Conservation (phyloP, 2,113 vertebrate species). For the Oncorhynchus keta region DNA sequence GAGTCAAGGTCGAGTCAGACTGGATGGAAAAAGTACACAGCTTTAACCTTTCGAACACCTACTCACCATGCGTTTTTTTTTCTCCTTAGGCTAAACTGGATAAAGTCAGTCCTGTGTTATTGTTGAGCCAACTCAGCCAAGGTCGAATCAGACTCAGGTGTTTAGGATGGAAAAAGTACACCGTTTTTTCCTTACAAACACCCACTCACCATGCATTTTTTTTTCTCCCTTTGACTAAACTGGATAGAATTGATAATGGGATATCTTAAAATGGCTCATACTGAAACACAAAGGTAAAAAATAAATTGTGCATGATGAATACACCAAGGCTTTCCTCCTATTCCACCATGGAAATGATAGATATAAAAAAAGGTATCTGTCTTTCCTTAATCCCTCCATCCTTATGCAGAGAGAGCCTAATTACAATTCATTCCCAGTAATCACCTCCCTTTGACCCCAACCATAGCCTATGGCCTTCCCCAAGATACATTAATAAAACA, state of each 20-base stretch:
- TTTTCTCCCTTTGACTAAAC: too few relatives aligned
- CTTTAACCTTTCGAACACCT: not conserved
- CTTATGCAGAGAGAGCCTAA: not conserved
- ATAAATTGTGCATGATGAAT: not conserved
- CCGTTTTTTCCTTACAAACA: not conserved
- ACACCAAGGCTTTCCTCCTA: not conserved
- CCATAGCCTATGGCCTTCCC: not conserved
- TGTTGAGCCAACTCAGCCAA: slow-evolving; percentile 18
- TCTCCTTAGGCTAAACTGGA: too few relatives aligned
- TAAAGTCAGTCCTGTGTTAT: too few relatives aligned
- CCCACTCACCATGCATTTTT: too few relatives aligned
- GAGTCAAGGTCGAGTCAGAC: slow-evolving; percentile 40
- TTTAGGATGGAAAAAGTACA: not conserved
- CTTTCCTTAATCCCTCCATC: not conserved
- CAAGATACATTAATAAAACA: not conserved
- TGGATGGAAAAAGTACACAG: not conserved
- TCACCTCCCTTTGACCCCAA: not conserved
- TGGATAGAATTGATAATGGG: too few relatives aligned
- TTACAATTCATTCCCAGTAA: not conserved
- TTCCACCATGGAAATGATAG: too few relatives aligned
- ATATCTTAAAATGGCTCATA: not conserved
- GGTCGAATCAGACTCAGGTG: slow-evolving; percentile 23
- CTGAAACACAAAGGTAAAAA: not conserved
- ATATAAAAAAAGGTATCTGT: not conserved
- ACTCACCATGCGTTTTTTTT: not conserved